A percentile compares a stretch with the other conserved stretches of the same genome.
Evolutionary conservation across 2,888 invertebrate genomes (phyloP).

Genomic region (Hoplodrina blanda): DNA sequence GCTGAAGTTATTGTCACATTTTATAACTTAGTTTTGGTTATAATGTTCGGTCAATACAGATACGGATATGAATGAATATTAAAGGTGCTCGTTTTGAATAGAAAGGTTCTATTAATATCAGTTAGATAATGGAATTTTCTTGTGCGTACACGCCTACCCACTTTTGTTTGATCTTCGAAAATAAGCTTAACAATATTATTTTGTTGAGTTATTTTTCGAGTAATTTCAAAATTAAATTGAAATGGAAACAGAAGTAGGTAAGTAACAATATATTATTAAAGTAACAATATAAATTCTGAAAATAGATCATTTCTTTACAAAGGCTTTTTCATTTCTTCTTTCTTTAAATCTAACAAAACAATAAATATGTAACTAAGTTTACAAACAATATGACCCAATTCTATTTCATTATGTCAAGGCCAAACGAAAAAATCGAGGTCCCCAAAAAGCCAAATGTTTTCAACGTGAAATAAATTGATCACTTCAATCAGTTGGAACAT

Average conservation of each 20-base stretch:
- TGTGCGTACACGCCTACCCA: neutral
- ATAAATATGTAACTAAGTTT: neutral
- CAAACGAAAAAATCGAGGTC: slow-evolving; percentile 13
- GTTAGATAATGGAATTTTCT: slow-evolving; percentile 18
- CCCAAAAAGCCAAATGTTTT: slow-evolving; percentile 41
- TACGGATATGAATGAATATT: slow-evolving; percentile 47
- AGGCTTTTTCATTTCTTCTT: neutral
- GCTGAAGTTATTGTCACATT: slow-evolving; percentile 43
- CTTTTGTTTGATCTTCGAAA: slow-evolving; percentile 13
- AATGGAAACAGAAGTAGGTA: neutral
- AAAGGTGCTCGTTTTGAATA: slow-evolving; percentile 36
- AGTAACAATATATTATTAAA: neutral
- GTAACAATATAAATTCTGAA: neutral
- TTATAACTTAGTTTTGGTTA: slow-evolving; percentile 54
- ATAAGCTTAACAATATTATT: neutral
- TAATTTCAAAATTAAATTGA: neutral
- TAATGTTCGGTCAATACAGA: slow-evolving; percentile 55
- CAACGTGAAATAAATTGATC: slow-evolving; percentile 61
- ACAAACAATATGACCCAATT: slow-evolving; percentile 2
- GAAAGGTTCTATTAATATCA: slow-evolving; percentile 15
- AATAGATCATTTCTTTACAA: slow-evolving; percentile 3
- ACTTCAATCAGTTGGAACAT: slow-evolving; percentile 56
- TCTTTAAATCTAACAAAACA: neutral
- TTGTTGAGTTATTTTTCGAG: neutral
- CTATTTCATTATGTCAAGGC: slow-evolving; percentile 12